Evolutionary conservation across 2,797 vertebrate species (phyloP), one percentile per base, ranked within the genome.

Genomic region (Periophthalmus magnuspinnatus): DNA sequence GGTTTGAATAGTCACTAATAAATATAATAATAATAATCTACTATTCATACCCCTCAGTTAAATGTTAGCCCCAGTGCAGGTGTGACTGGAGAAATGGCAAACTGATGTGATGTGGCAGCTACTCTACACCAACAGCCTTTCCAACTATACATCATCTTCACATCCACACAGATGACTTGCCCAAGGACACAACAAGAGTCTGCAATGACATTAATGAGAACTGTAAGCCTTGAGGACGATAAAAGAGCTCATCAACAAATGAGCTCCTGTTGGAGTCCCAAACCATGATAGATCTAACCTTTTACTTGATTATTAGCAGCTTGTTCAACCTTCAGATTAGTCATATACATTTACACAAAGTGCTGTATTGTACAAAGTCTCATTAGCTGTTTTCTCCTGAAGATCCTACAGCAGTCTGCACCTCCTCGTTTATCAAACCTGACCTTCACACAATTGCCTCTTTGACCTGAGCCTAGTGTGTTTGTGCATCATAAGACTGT

Each of bases 401-500:
- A 38, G 34, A 36, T 19, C 16, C 3, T 19, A 19, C 5, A 38
- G 17, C 34, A 61, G 8, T 13, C 33, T n/a, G n/a, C 19, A 59
- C 32, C 16, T 59, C 32, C 32, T 59, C 57, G 2, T 61, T 38
- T 38, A 38, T 38, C 59, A 61, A 38, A 61, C 19, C 59, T n/a
- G 34, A 13, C 33, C 19, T 38, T 8, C 32, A 34, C 55, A 57
- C 57, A 59, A 58, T 38, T 5, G 19, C 8, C 9, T 21, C 59
- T 61, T 61, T 61, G 59, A 61, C 34, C 59, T 61, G 19, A 61
- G 11, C n/a, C 33, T 9, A 13, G 60, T 62, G 41, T 7, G 60
- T 34, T 59, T 62, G 36, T 45, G 13, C 60, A 38, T 62, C 60
- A 62, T 62, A 21, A 41, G 36, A 62, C 60, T 24, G 2, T n/a